phyloP scores from a whole-genome alignment of 2,797 vertebrate genomes.

The Molossus alvarezi region DNA sequence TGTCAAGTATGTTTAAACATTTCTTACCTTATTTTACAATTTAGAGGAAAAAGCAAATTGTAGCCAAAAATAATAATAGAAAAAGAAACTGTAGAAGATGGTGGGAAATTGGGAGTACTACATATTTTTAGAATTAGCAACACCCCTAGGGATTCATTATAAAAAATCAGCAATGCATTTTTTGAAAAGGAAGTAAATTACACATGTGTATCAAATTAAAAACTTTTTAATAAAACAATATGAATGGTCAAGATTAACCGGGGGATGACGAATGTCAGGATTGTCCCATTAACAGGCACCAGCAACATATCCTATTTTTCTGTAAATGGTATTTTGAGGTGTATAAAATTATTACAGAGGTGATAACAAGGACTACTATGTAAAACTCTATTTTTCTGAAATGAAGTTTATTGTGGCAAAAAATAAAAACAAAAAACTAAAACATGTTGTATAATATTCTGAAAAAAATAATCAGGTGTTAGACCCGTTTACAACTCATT shows the following conservation, averaged over 20 bases:
- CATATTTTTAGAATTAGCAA: conserved; percentile 87
- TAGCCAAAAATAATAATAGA: conserved; percentile 69
- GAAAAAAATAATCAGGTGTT: conserved; percentile 60
- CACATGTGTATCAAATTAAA: conserved; percentile 75
- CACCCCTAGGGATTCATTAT: conserved; percentile 84
- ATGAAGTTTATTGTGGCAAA: conserved; percentile 16
- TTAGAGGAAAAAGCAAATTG: conserved; percentile 78
- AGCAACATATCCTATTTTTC: conserved; percentile 71
- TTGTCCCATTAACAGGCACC: conserved; percentile 52
- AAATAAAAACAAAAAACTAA: neutral
- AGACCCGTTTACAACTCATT: conserved; percentile 60
- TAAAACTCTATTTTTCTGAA: conserved; percentile 62
- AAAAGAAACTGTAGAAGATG: conserved; percentile 68
- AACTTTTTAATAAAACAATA: conserved; percentile 61
- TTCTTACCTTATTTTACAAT: conserved; percentile 73
- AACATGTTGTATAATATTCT: conserved; percentile 46
- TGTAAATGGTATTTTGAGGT: conserved; percentile 69
- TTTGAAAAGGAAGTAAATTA: conserved; percentile 84
- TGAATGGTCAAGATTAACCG: conserved; percentile 79
- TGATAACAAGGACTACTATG: conserved; percentile 15
- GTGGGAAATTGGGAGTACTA: conserved; percentile 81
- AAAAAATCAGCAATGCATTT: conserved; percentile 84
- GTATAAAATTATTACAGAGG: conserved; percentile 50
- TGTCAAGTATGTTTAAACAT: conserved; percentile 75
- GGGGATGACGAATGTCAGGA: conserved; percentile 45